Conservation (phyloP, 2,797 vertebrate genomes). For the Eurystomus glaucurus region DNA sequence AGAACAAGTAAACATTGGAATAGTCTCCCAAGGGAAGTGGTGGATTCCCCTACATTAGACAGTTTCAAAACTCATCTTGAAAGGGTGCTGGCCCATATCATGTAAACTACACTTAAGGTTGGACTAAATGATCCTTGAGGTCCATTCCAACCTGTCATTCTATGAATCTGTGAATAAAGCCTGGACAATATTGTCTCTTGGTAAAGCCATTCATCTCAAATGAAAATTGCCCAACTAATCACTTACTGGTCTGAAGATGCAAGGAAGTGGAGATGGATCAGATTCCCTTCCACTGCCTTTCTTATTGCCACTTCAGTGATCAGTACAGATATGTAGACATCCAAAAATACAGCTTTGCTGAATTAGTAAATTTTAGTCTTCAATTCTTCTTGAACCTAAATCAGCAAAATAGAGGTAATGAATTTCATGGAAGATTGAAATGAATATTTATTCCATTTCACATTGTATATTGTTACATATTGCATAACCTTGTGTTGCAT, state of each 20-base stretch:
- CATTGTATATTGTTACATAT: not conserved
- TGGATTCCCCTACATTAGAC: too few relatives aligned
- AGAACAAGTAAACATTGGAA: too few relatives aligned
- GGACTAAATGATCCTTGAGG: too few relatives aligned
- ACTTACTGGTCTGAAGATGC: not conserved
- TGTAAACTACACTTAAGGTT: too few relatives aligned
- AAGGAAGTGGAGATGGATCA: not conserved
- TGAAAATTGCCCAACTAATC: not conserved
- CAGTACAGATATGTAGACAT: not conserved
- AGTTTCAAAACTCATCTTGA: too few relatives aligned
- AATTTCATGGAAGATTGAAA: not conserved
- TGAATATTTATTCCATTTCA: not conserved
- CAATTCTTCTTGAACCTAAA: not conserved
- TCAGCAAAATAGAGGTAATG: not conserved
- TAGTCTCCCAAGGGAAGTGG: too few relatives aligned
- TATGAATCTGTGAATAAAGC: not conserved
- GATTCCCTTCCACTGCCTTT: not conserved
- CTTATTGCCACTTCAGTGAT: not conserved
- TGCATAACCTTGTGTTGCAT: not conserved
- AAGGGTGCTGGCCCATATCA: too few relatives aligned
- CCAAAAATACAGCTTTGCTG: not conserved
- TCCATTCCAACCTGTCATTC: too few relatives aligned
- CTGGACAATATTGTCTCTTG: not conserved
- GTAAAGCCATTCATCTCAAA: not conserved
- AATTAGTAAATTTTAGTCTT: not conserved